Evolutionary conservation across 2,888 invertebrate genomes (phyloP).

Genomic region (Nemurella pictetii): DNA sequence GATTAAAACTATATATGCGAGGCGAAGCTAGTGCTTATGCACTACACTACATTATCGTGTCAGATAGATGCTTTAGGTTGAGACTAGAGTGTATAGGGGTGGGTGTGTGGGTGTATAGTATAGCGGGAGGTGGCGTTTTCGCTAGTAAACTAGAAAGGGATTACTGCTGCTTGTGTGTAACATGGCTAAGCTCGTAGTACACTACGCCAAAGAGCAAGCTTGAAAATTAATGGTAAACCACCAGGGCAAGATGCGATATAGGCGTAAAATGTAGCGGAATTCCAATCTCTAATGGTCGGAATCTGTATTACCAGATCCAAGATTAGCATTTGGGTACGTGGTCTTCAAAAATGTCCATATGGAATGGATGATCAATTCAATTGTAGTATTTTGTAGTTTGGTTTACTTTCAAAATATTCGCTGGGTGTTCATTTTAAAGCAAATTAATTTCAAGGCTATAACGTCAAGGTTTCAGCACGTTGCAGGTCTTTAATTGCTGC

Average conservation of each 20-base stretch:
- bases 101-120: neutral
- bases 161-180: neutral
- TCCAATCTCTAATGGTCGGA: too few relatives aligned
- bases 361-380: too few relatives aligned
- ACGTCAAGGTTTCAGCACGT: too few relatives aligned
- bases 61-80: neutral
- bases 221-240: neutral
- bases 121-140: neutral
- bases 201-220: neutral
- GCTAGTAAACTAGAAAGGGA: neutral
- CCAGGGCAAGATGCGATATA: neutral
- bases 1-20: conserved; percentile 2
- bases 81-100: neutral
- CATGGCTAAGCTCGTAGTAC: neutral
- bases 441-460: too few relatives aligned
- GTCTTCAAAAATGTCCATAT: too few relatives aligned
- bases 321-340: too few relatives aligned
- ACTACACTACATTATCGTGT: neutral
- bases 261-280: too few relatives aligned
- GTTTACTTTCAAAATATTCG: too few relatives aligned
- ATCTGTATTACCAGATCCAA: too few relatives aligned
- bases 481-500: too few relatives aligned
- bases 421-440: too few relatives aligned
- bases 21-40: neutral
- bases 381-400: too few relatives aligned